A percentile compares a stretch with the other conserved stretches of the same genome.
Conservation (phyloP, 2,797 vertebrate species). For the Myotis daubentonii region DNA sequence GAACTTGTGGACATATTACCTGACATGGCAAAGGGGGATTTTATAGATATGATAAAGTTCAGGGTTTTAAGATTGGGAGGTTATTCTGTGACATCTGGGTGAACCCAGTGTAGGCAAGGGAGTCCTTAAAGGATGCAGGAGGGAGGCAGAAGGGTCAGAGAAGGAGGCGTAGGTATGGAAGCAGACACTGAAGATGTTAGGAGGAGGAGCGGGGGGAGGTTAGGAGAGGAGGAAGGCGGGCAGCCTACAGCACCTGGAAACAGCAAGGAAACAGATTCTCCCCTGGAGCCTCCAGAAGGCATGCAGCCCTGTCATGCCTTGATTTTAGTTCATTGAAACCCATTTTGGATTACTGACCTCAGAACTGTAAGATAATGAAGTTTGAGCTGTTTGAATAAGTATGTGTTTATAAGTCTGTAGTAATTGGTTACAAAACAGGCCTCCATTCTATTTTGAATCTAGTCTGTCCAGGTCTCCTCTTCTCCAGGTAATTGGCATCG, state of each 20-base stretch:
- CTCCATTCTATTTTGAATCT: background rate
- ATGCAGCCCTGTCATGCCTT: background rate
- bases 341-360: background rate
- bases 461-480: background rate
- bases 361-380: background rate
- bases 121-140: background rate
- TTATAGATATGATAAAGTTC: background rate
- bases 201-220: background rate
- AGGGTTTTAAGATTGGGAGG: background rate
- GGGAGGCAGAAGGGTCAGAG: background rate
- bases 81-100: background rate
- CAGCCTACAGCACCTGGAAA: background rate
- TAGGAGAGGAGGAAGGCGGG: accelerated
- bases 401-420: background rate
- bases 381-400: background rate
- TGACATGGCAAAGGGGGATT: background rate
- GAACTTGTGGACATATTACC: background rate
- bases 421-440: background rate
- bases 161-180: background rate
- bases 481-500: background rate
- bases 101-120: background rate
- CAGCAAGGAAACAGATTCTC: background rate
- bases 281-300: background rate
- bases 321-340: background rate
- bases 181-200: background rate